These are phyloP conservation scores for Matsumurasca onukii DNA, from an alignment of 1,140 invertebrate genomes.

Conservation along the genomic window DNA sequence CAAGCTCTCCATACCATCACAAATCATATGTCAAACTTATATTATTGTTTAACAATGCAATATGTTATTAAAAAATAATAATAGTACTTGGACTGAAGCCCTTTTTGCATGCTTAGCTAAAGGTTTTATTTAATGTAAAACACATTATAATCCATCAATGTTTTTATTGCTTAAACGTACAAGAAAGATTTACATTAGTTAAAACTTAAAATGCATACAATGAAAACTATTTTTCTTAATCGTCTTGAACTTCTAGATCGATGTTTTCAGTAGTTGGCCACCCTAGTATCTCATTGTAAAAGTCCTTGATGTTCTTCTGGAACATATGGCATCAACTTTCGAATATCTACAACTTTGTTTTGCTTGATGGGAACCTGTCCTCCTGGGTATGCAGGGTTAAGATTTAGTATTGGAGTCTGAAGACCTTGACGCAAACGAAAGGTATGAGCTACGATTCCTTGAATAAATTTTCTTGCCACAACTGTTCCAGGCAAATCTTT, in stretches of 20 bases:
- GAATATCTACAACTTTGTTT: background rate
- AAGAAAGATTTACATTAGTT: background rate
- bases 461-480: constrained; percentile 20
- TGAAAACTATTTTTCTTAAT: background rate
- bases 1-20: background rate
- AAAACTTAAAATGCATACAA: background rate
- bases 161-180: background rate
- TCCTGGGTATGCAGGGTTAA: background rate
- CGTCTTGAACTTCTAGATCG: background rate
- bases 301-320: background rate
- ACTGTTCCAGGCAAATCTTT: constrained; percentile 6
- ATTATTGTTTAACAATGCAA: background rate
- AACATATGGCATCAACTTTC: background rate
- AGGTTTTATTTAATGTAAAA: background rate
- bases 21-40: background rate
- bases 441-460: background rate
- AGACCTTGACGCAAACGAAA: background rate
- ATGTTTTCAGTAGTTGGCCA: background rate
- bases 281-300: background rate
- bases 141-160: background rate
- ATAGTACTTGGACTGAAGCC: background rate
- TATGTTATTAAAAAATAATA: background rate
- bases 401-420: background rate
- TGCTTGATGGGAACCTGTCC: background rate
- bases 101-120: background rate